A percentile compares a stretch with the other conserved stretches of the same genome.
Evolutionary conservation across 2,797 vertebrate species (phyloP).

Genomic region (Percopsis omiscomaycus): DNA sequence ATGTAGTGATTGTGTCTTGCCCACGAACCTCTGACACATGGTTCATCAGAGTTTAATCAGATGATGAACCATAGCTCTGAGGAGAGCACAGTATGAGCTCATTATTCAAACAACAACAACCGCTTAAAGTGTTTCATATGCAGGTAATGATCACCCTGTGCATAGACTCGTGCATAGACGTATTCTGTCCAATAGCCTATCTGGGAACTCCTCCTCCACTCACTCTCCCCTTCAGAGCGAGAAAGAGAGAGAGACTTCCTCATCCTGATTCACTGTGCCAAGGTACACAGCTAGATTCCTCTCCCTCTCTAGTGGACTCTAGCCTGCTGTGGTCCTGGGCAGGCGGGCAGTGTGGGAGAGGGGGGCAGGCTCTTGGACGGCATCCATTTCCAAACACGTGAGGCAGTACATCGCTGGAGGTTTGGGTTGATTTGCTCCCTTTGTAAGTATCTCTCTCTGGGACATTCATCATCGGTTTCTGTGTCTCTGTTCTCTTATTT

Average conservation of each 20-base stretch:
- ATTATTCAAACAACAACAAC: slow-evolving; percentile 12
- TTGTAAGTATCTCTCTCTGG: slow-evolving; percentile 11
- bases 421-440: slow-evolving; percentile 10
- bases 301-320: slow-evolving; percentile 18
- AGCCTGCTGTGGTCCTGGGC: slow-evolving; percentile 32
- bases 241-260: slow-evolving; percentile 57
- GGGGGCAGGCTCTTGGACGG: slow-evolving; percentile 33
- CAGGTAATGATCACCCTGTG: background rate
- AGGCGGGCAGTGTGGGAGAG: slow-evolving; percentile 5
- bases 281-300: slow-evolving; percentile 37
- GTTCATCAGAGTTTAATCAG: slow-evolving; percentile 23
- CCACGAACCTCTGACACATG: slow-evolving; percentile 26
- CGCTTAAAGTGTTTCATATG: slow-evolving; percentile 8
- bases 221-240: slow-evolving; percentile 2
- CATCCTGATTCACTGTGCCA: slow-evolving; percentile 49
- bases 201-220: slow-evolving; percentile 21
- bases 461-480: slow-evolving; percentile 14
- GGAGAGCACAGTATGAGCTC: slow-evolving; percentile 24
- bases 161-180: background rate
- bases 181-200: slow-evolving; percentile 21
- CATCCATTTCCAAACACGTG: slow-evolving; percentile 35
- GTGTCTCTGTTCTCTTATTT: slow-evolving; percentile 6
- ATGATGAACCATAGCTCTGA: slow-evolving; percentile 12
- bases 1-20: slow-evolving; percentile 15
- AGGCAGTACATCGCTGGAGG: slow-evolving; percentile 33